Conservation (phyloP, 2,888 invertebrate species). For the Sisyra nigra region DNA sequence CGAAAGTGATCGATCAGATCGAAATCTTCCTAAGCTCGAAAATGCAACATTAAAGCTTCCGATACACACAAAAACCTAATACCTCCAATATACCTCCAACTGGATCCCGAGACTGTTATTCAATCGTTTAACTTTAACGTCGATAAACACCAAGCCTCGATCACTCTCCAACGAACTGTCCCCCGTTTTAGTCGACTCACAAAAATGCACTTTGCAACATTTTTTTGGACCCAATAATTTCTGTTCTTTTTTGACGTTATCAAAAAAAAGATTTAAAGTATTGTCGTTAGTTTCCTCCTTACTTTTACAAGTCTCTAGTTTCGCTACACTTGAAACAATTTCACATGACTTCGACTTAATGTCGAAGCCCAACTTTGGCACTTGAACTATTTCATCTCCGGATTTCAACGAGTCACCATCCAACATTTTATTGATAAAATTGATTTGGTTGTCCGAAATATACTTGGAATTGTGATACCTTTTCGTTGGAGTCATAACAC, state of each 20-base stretch:
- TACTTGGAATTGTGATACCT: neutral
- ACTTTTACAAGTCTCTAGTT: neutral
- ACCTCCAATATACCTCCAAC: constrained; percentile 7
- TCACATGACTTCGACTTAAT: too few species aligned
- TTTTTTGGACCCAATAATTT: constrained; percentile 1
- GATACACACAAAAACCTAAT: too few species aligned
- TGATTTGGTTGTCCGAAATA: constrained; percentile 1
- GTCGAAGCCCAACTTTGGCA: constrained; percentile 4
- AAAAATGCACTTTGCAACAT: neutral
- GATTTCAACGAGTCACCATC: neutral
- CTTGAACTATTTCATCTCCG: neutral
- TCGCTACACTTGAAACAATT: neutral
- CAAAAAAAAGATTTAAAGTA: neutral
- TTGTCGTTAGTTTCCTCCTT: neutral
- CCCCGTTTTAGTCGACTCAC: neutral
- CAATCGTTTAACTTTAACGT: constrained; percentile 2
- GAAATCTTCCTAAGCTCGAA: too few species aligned
- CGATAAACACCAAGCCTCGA: neutral
- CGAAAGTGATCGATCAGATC: too few species aligned
- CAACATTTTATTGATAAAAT: constrained; percentile 3
- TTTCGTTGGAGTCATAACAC: constrained; percentile 40
- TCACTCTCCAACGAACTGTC: neutral
- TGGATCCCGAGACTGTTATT: constrained; percentile 3
- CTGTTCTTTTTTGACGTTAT: neutral
- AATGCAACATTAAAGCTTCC: neutral